Percentiles rank a stretch among this genome's conserved stretches.
Conservation (phyloP, 2,113 vertebrate genomes). For the Gorsachius goisagi region DNA sequence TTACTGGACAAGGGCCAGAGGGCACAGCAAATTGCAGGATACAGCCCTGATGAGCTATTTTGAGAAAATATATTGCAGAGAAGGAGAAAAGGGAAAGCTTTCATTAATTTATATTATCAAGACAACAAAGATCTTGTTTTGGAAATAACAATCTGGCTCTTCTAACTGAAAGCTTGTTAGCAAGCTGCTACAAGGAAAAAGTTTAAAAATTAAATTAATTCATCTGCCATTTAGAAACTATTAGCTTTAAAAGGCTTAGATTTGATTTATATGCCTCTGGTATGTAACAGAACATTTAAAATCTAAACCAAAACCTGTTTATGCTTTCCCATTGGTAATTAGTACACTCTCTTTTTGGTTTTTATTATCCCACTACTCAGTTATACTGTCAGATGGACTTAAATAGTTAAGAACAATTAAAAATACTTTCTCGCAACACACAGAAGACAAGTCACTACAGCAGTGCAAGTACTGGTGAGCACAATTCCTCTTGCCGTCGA, state of each 20-base stretch:
- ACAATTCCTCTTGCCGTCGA: background rate
- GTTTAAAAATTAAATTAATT: background rate
- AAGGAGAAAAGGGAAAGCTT: background rate
- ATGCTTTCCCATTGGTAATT: background rate
- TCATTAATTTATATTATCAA: background rate
- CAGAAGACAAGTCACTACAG: background rate
- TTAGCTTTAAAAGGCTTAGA: background rate
- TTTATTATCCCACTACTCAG: background rate
- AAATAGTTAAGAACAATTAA: background rate
- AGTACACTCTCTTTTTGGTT: background rate
- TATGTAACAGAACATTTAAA: background rate
- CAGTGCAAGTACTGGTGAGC: rapidly evolving
- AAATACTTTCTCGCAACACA: background rate
- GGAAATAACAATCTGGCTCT: background rate
- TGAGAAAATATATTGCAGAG: background rate
- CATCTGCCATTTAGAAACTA: background rate
- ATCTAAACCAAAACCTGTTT: background rate
- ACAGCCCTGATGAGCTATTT: background rate
- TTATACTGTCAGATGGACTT: background rate
- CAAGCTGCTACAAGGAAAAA: background rate
- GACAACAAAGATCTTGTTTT: constrained; percentile 10
- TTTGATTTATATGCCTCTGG: background rate
- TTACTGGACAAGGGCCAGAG: background rate
- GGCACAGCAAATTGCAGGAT: background rate
- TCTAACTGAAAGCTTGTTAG: background rate